These are phyloP conservation scores for Phyllotreta cruciferae DNA, from an alignment of 2,888 invertebrate species.

Conservation along the genomic window DNA sequence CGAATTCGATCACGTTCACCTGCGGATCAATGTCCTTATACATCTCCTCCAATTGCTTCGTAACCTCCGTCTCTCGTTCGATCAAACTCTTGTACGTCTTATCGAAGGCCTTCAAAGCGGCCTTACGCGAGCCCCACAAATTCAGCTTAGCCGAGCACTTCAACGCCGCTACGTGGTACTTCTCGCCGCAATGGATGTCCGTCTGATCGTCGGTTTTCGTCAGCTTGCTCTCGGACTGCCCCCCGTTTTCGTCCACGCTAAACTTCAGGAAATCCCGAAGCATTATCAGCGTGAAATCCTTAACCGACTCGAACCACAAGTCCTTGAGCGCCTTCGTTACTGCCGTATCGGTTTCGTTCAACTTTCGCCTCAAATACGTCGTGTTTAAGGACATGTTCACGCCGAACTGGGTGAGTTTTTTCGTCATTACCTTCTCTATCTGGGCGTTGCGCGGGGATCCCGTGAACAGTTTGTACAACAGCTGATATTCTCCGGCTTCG, in stretches of 20 bases:
- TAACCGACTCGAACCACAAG: constrained; percentile 40
- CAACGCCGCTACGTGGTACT: constrained; percentile 48
- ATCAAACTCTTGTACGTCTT: constrained; percentile 48
- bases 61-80: constrained; percentile 55
- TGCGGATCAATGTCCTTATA: constrained; percentile 38
- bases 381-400: constrained; percentile 32
- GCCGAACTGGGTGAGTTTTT: constrained; percentile 32
- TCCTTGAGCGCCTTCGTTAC: constrained; percentile 19
- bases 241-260: constrained; percentile 41
- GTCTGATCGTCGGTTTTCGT: constrained; percentile 53
- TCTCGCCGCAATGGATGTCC: constrained; percentile 53
- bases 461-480: constrained; percentile 41
- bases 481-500: constrained; percentile 25
- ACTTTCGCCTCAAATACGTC: constrained; percentile 30
- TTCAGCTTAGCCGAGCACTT: constrained; percentile 44
- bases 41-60: constrained; percentile 51
- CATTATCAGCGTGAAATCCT: constrained; percentile 37
- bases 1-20: constrained; percentile 51
- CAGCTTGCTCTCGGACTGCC: constrained; percentile 49
- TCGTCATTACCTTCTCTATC: constrained; percentile 10
- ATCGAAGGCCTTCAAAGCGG: constrained; percentile 47
- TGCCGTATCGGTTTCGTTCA: not conserved
- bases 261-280: constrained; percentile 43
- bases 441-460: constrained; percentile 31
- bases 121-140: constrained; percentile 52